Conservation (phyloP, 1,140 invertebrate species). For the Microplitis mediator region DNA sequence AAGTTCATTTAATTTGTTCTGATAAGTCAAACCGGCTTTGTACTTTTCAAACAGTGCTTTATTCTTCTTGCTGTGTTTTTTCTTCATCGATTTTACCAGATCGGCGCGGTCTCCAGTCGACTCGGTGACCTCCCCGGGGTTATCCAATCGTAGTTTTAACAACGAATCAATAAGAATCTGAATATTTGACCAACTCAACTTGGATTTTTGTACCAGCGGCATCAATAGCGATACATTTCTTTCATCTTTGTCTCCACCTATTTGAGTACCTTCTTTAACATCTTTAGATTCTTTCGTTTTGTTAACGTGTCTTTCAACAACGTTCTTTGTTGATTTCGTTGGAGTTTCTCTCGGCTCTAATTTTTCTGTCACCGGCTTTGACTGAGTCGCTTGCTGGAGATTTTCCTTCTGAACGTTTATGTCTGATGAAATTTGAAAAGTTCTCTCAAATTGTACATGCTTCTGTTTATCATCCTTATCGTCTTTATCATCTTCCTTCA, state of each 20-base stretch:
- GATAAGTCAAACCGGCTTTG: slow-evolving; percentile 71
- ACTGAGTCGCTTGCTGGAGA: slow-evolving; percentile 46
- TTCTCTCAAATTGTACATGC: slow-evolving; percentile 54
- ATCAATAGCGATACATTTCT: slow-evolving; percentile 73
- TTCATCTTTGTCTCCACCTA: slow-evolving; percentile 68
- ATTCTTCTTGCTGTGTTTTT: slow-evolving; percentile 83
- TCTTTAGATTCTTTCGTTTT: slow-evolving; percentile 46
- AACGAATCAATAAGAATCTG: slow-evolving; percentile 87
- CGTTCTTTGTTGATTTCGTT: slow-evolving; percentile 53
- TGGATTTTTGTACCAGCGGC: slow-evolving; percentile 76
- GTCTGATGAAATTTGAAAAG: slow-evolving; percentile 51
- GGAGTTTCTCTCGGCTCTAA: slow-evolving; percentile 52
- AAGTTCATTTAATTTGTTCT: slow-evolving; percentile 79
- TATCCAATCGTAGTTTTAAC: slow-evolving; percentile 84
- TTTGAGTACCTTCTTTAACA: slow-evolving; percentile 35
- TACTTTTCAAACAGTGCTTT: slow-evolving; percentile 74
- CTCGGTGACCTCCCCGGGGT: slow-evolving; percentile 73
- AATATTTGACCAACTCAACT: slow-evolving; percentile 82
- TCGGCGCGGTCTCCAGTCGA: slow-evolving; percentile 90
- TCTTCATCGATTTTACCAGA: slow-evolving; percentile 82
- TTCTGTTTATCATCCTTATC: slow-evolving; percentile 48
- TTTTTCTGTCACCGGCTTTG: slow-evolving; percentile 45
- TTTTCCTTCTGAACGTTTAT: slow-evolving; percentile 46
- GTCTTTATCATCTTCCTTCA: slow-evolving; percentile 60
- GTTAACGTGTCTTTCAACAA: slow-evolving; percentile 43